Percentiles rank a stretch among this genome's conserved stretches.
phyloP scores from a whole-genome alignment of 2,888 invertebrate species.

The Argyresthia goedartella region DNA sequence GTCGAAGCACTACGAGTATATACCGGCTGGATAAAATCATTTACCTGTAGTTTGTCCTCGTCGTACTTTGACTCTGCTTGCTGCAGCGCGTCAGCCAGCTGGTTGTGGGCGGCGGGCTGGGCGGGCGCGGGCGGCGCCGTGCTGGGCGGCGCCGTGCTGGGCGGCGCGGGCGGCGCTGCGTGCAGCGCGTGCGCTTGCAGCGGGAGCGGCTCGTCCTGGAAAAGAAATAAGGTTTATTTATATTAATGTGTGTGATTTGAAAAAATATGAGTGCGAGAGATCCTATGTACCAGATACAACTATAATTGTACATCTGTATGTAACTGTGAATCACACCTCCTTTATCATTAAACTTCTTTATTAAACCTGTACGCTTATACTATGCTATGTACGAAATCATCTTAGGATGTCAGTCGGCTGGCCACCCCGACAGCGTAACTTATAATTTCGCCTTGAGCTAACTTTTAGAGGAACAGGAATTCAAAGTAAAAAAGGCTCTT shows the following conservation, averaged over 20 bases:
- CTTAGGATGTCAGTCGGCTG: no score
- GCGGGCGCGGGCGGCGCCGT: slow-evolving; percentile 21
- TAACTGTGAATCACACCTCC: no score
- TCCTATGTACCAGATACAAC: background rate
- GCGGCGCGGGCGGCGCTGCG: slow-evolving; percentile 32
- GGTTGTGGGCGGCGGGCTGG: slow-evolving; percentile 23
- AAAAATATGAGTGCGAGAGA: background rate
- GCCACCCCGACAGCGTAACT: no score
- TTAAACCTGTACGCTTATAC: no score
- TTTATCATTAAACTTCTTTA: no score
- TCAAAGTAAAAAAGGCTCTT: no score
- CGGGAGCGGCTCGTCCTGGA: slow-evolving; percentile 56
- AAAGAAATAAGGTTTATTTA: background rate
- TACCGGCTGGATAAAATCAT: background rate
- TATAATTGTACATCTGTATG: background rate
- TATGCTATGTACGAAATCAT: no score
- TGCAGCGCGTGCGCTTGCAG: slow-evolving; percentile 59
- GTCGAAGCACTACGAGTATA: no score
- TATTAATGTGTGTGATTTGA: background rate
- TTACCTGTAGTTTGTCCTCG: slow-evolving; percentile 62
- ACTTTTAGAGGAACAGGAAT: no score
- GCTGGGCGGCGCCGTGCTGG: slow-evolving; percentile 18
- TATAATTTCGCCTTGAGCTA: no score
- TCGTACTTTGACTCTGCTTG: slow-evolving; percentile 59
- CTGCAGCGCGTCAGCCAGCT: slow-evolving; percentile 46